Base-by-base conservation (phyloP, 2,888 invertebrate genomes). In the Erebia ligea region DNA sequence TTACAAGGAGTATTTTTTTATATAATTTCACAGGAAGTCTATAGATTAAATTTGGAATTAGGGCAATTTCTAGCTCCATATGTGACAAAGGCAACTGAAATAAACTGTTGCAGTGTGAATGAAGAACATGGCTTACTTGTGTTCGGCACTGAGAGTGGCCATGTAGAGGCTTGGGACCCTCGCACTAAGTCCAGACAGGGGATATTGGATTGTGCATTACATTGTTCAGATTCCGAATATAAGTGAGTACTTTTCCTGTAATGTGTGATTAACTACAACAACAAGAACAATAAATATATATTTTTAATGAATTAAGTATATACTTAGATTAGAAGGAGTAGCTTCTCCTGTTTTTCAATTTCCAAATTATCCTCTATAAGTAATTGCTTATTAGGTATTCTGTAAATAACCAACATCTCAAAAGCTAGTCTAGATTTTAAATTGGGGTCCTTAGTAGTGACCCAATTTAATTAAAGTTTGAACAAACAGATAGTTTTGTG, bases 151-250 rank as follows among this genome's bases (percentile, higher is more conserved):
- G 96, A 96, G 79, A 97, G 98, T 84, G 99, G 99, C 0, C 96
- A 95, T 79, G 95, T 99, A 0, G 99, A 99, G 87, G 98, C 98
- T 4, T 99, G 98, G 98, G 99, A 99, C 92, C 98, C 98, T 11
- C 94, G 99, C 72, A 94, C 95, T 3, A 95, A 96, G 79, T 94
- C 94, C 45, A 94, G 96, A 84, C 98, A 97, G 76, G 97, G 96
- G 9, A 94, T 95, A 19, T 89, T 99, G 25, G 99, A 99, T 88
- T 98, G 97, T 86, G 98, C 97, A 2, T 84, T 95, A 74, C 94
- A 95, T 80, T 91, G 95, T 78, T 92, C 94, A 40, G 91, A 94
- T 74, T 85, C 93, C 17, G 94, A 94, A 75, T 90, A 91, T 75
- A 90, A 83, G 94, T 93, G 81, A 76, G 76, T 77, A 15, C 45